Base-by-base conservation (phyloP, 2,797 vertebrate species). In the Psittacula derbiana region DNA sequence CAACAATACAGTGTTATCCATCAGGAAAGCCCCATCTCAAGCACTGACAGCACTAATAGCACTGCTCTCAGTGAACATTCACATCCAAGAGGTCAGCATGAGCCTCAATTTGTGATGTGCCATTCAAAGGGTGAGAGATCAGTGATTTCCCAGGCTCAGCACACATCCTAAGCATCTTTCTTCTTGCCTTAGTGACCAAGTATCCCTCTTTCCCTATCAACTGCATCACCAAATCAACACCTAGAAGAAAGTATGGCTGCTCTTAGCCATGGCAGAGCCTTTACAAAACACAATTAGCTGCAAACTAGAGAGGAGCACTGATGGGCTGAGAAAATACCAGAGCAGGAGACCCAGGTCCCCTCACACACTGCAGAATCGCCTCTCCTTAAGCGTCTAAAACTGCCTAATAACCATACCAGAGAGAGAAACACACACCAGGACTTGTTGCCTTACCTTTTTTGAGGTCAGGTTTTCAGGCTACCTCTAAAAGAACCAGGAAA, bases 31-130 rank as follows among this genome's bases (percentile, higher is more conserved):
- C 46, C 27, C 70, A n/a, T 30, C 66, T 46, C 75, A 62, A 27
- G 28, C 60, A 24, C 44, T 69, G 16, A 16, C 40, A 73, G 30
- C 46, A 12, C 70, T 19, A 13, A 17, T 4, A 73, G 28, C 20
- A 27, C 79, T 69, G 11, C 24, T 60, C 28, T 53, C 12, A 0
- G 9, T 1, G 3, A 82, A 50, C 14, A 10, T 53, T 40, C 0
- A 0, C 30, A 36, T 16, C 70, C 6, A 1, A 17, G 38, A 49
- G 36, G 46, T 19, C 31, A 21, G 46, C 0, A 0, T 25, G 33
- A 61, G 62, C 38, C 86, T 69, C 16, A 2, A 5, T 65, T 55
- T 62, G 38, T 20, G 25, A 33, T 1, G 6, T 40, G 13, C 49
- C 21, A 4, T 15, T 25, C 8, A 4, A 86, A 79, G 44, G 8